Conservation (phyloP, 2,797 vertebrate species). For the Petrocephalus sullivani region DNA sequence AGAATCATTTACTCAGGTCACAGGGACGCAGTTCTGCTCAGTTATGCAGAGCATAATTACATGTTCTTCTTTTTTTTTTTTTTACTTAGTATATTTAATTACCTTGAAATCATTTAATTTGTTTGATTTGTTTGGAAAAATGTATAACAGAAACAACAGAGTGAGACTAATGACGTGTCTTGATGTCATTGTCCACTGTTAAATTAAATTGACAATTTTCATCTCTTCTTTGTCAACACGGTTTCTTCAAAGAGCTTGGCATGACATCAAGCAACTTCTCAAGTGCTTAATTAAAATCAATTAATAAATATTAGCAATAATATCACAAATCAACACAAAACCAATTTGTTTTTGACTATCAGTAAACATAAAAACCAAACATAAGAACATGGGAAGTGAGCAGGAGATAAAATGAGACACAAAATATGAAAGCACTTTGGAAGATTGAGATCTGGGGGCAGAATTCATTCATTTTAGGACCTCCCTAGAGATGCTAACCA, state of each 20-base stretch:
- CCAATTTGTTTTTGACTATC: not conserved
- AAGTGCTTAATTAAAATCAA: not conserved
- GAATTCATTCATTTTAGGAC: too few relatives aligned
- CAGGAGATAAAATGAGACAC: not conserved
- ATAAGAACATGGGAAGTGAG: not conserved
- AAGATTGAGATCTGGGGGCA: too few relatives aligned
- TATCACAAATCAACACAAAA: not conserved
- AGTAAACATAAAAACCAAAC: not conserved
- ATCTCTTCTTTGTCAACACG: not conserved
- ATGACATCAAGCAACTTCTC: not conserved
- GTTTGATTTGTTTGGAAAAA: slow-evolving; percentile 25
- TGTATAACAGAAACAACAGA: not conserved
- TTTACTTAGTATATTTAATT: slow-evolving; percentile 31
- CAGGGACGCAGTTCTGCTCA: slow-evolving; percentile 29
- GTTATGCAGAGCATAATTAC: slow-evolving; percentile 31
- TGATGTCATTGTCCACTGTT: not conserved
- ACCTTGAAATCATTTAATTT: slow-evolving; percentile 23
- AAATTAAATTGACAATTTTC: not conserved
- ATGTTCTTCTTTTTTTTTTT: slow-evolving; percentile 14
- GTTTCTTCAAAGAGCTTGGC: not conserved
- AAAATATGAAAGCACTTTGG: not conserved
- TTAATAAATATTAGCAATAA: not conserved
- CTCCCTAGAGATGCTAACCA: too few relatives aligned
- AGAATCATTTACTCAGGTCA: slow-evolving; percentile 21
- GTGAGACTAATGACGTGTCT: slow-evolving; percentile 3